A percentile compares a stretch with the other conserved stretches of the same genome.
Conservation (phyloP, 2,113 vertebrate species). For the Cyanistes caeruleus region DNA sequence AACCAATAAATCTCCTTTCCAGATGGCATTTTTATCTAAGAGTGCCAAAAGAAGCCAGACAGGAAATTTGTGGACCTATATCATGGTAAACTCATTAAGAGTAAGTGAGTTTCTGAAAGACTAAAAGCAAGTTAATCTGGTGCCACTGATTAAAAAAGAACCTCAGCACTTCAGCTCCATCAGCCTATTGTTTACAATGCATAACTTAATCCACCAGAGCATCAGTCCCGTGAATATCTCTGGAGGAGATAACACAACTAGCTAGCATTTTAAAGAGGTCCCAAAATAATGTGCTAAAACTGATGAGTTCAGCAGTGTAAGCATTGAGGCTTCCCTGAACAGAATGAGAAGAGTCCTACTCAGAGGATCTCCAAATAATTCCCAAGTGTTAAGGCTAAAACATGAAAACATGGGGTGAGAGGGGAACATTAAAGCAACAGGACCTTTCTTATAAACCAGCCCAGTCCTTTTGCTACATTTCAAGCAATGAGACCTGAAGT, state of each 20-base stretch:
- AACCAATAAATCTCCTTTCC: slow-evolving; percentile 63
- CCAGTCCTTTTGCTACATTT: not conserved
- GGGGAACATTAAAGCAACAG: not conserved
- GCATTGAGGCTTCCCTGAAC: not conserved
- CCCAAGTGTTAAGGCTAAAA: not conserved
- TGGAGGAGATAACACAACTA: not conserved
- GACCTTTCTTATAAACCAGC: not conserved
- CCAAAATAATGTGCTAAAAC: not conserved
- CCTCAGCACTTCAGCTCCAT: slow-evolving; percentile 30
- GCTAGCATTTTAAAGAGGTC: not conserved
- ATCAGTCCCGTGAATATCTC: not conserved
- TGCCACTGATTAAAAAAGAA: slow-evolving; percentile 51
- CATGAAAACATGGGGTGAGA: rapidly evolving
- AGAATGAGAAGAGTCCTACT: not conserved
- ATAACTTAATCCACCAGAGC: slow-evolving; percentile 8
- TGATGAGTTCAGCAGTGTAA: rapidly evolving
- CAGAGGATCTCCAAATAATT: not conserved
- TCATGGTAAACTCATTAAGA: slow-evolving; percentile 46
- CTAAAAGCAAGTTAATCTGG: slow-evolving; percentile 53
- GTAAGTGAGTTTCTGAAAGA: slow-evolving; percentile 65
- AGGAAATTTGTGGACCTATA: slow-evolving; percentile 62
- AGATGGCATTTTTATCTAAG: slow-evolving; percentile 68
- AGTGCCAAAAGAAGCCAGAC: slow-evolving; percentile 60
- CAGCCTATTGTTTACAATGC: slow-evolving; percentile 26
- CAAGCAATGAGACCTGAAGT: not conserved